Conservation (phyloP, 2,797 vertebrate species). For the Anomalospiza imberbis region DNA sequence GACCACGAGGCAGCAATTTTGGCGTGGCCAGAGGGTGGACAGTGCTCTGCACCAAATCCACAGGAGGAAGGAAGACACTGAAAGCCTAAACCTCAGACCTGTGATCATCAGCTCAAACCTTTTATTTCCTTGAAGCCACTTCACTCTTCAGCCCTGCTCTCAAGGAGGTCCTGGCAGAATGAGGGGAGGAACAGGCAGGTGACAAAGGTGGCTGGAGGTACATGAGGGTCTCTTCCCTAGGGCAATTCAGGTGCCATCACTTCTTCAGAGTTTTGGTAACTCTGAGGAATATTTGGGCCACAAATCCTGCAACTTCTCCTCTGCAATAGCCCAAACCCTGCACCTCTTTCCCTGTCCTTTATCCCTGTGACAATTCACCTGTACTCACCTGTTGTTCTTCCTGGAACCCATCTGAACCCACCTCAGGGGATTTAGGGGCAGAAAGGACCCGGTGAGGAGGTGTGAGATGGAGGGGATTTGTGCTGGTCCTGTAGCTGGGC, state of each 20-base stretch:
- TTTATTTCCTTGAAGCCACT: not conserved
- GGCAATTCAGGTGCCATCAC: not conserved
- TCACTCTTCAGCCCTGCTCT: not conserved
- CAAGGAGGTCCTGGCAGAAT: too few relatives aligned
- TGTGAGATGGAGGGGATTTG: not conserved
- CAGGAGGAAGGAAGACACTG: not conserved
- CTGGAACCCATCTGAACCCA: not conserved
- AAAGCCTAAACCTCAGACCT: not conserved
- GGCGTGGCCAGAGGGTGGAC: not conserved
- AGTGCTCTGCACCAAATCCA: not conserved
- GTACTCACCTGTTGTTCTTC: not conserved
- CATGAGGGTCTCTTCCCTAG: not conserved
- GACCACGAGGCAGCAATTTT: fast-evolving
- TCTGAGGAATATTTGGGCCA: not conserved
- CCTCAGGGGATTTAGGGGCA: not conserved
- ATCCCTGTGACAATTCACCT: not conserved
- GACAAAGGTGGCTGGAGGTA: not conserved
- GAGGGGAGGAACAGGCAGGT: not conserved
- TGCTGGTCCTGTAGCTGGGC: not conserved
- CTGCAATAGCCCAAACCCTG: not conserved
- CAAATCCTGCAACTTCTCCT: not conserved
- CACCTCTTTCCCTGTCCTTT: not conserved
- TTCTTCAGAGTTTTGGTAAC: not conserved
- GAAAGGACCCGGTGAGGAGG: not conserved
- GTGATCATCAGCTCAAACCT: not conserved